These are phyloP conservation scores for Trematocara caparti DNA, from an alignment of 2,797 vertebrate species.

Conservation along the genomic window DNA sequence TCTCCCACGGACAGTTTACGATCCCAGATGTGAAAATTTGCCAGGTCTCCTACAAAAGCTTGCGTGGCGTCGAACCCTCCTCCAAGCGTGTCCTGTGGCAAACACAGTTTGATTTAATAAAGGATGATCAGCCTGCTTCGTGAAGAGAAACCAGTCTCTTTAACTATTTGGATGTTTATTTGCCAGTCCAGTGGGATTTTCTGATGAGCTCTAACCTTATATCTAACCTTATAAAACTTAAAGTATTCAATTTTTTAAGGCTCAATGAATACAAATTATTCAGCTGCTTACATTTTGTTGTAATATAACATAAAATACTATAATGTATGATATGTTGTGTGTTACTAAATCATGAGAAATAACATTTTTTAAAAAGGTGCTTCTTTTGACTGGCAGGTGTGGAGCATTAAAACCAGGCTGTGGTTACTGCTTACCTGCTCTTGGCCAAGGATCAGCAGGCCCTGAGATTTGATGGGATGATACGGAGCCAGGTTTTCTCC, in stretches of 20 bases:
- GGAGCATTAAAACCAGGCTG: background rate
- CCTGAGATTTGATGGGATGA: conserved; percentile 95
- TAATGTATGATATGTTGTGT: background rate
- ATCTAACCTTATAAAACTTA: background rate
- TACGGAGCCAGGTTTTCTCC: conserved; percentile 95
- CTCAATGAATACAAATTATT: background rate
- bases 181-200: background rate
- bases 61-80: conserved; percentile 97
- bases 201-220: background rate
- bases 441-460: conserved; percentile 92
- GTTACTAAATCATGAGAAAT: background rate
- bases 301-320: background rate
- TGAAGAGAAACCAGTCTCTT: background rate
- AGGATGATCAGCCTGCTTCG: background rate
- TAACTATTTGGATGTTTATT: background rate
- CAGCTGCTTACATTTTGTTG: background rate
- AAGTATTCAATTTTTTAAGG: background rate
- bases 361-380: background rate
- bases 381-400: background rate
- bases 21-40: conserved; percentile 98
- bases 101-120: conserved; percentile 38
- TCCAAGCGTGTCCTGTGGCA: conserved; percentile 87
- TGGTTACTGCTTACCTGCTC: conserved; percentile 84
- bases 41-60: conserved; percentile 93
- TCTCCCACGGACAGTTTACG: conserved; percentile 90